phyloP scores from a whole-genome alignment of 53 echinoderm and acorn worm species.

The Zoroaster sp. region DNA sequence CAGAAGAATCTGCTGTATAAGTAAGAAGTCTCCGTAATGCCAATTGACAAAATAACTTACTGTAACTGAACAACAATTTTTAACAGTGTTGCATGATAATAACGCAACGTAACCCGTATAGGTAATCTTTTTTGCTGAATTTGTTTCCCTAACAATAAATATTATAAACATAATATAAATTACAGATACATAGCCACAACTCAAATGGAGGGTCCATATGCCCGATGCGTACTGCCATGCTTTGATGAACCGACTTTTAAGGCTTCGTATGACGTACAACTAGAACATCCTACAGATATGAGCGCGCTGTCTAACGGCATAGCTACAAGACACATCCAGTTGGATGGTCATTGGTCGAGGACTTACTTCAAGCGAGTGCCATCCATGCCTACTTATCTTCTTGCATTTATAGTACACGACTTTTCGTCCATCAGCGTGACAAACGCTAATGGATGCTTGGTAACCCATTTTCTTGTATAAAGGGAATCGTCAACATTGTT shows the following conservation, averaged over 20 bases:
- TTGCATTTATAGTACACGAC: slow-evolving; percentile 84
- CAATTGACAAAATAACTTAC: too few relatives aligned
- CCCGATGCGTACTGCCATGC: slow-evolving; percentile 79
- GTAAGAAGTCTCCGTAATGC: too few relatives aligned
- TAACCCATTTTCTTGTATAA: slow-evolving; percentile 18
- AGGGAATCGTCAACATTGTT: neutral
- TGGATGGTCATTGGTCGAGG: slow-evolving; percentile 29
- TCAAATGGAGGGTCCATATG: slow-evolving; percentile 83
- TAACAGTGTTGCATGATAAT: too few relatives aligned
- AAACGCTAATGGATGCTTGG: slow-evolving; percentile 67
- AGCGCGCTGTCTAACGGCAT: slow-evolving; percentile 63
- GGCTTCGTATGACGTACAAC: slow-evolving; percentile 65
- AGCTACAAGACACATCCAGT: neutral
- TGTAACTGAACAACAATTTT: too few relatives aligned
- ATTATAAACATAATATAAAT: neutral
- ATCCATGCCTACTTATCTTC: slow-evolving; percentile 57
- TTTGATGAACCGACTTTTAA: slow-evolving; percentile 83
- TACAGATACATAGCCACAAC: slow-evolving; percentile 80
- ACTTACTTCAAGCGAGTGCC: slow-evolving; percentile 39
- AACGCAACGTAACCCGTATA: too few relatives aligned
- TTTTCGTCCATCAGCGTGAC: slow-evolving; percentile 50
- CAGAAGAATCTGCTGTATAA: too few relatives aligned
- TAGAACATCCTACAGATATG: slow-evolving; percentile 75
- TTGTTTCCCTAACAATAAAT: neutral
- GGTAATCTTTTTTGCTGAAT: too few relatives aligned